phyloP scores from a whole-genome alignment of 2,797 vertebrate species.

The Pogoniulus pusillus region DNA sequence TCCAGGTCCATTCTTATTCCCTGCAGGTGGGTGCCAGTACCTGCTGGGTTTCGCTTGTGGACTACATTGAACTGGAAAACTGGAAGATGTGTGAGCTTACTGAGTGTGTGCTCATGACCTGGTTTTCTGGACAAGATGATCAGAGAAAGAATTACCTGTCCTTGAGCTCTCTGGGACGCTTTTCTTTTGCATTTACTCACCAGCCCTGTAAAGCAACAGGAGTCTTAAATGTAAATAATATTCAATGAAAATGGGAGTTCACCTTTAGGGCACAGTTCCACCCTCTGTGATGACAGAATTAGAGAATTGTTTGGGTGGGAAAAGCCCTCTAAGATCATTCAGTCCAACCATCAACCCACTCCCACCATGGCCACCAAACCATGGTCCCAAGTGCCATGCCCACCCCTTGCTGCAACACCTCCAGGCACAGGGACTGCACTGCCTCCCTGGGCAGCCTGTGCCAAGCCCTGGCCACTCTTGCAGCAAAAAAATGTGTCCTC shows the following conservation, averaged over 20 bases:
- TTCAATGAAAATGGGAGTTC: neutral
- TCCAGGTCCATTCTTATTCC: slow-evolving; percentile 77
- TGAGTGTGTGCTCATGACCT: neutral
- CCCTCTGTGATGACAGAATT: accelerated
- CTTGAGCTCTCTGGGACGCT: neutral
- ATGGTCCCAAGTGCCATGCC: too few species aligned
- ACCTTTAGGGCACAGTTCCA: neutral
- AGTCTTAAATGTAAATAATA: neutral
- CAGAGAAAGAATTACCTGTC: neutral
- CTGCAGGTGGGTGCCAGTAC: slow-evolving; percentile 64
- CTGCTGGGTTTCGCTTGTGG: slow-evolving; percentile 81
- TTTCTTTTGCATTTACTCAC: neutral
- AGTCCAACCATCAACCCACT: too few species aligned
- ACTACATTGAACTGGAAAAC: slow-evolving; percentile 73
- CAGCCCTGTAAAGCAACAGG: neutral
- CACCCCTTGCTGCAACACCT: too few species aligned
- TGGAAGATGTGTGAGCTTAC: neutral
- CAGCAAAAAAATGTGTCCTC: too few species aligned
- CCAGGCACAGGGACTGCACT: too few species aligned
- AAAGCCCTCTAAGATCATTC: too few species aligned
- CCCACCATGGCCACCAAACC: too few species aligned
- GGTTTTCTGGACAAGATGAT: slow-evolving; percentile 59
- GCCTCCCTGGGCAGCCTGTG: too few species aligned
- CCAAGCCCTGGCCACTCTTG: too few species aligned
- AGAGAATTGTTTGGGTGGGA: too few species aligned